Conservation (phyloP, 2,113 vertebrate genomes). For the Vidua macroura region DNA sequence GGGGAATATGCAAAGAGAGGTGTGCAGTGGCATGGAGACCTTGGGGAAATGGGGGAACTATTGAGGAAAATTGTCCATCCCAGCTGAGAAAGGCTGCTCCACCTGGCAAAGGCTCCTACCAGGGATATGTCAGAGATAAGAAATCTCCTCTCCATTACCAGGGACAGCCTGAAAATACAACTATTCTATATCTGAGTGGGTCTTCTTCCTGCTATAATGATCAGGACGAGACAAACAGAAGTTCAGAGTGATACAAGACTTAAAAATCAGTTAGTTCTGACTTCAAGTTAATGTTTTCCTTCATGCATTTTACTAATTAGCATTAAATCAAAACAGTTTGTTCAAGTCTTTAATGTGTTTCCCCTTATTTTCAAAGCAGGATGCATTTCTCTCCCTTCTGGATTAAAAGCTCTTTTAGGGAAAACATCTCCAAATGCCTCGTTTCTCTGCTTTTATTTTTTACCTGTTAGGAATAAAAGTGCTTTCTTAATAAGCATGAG, state of each 20-base stretch:
- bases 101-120: not conserved
- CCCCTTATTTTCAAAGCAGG: not conserved
- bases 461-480: not conserved
- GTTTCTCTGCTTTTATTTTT: not conserved
- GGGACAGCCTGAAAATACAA: not conserved
- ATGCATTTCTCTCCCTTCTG: not conserved
- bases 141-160: not conserved
- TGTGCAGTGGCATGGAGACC: not conserved
- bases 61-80: not conserved
- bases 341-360: not conserved
- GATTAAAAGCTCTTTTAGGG: not conserved
- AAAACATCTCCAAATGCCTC: not conserved
- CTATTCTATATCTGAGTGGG: not conserved
- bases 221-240: not conserved
- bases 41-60: not conserved
- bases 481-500: not conserved
- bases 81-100: not conserved
- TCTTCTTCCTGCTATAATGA: not conserved
- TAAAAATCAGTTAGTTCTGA: not conserved
- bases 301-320: not conserved
- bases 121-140: not conserved
- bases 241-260: not conserved
- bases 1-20: not conserved
- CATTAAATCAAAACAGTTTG: not conserved
- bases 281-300: not conserved